Percentiles rank a stretch among this genome's conserved stretches.
Evolutionary conservation across 1,140 invertebrate species (phyloP).

Genomic region (Rhizoglyphus robini): DNA sequence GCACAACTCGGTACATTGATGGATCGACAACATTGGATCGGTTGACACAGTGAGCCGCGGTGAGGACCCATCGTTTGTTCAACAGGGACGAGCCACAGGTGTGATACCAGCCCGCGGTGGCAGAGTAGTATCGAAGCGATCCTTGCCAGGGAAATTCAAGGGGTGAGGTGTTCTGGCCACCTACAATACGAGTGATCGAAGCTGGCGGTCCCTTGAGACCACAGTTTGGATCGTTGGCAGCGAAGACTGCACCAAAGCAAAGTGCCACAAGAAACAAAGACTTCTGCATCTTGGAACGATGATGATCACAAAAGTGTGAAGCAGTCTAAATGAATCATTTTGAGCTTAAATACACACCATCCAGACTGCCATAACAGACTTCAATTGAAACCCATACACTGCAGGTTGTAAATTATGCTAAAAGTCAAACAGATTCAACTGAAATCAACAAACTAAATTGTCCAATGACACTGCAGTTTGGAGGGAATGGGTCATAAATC

Average conservation of each 20-base stretch:
- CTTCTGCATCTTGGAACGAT: neutral
- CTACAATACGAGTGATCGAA: conserved; percentile 13
- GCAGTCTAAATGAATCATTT: no score
- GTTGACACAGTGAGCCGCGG: conserved; percentile 27
- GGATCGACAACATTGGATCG: neutral
- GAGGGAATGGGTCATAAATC: no score
- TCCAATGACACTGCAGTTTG: no score
- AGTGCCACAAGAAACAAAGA: neutral
- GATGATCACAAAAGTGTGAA: no score
- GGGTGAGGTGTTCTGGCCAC: conserved; percentile 14
- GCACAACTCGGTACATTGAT: neutral
- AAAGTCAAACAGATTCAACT: no score
- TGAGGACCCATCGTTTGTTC: conserved; percentile 26
- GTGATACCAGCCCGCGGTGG: conserved; percentile 17
- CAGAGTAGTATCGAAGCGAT: neutral
- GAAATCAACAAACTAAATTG: no score
- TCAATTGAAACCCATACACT: no score
- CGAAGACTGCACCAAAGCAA: neutral
- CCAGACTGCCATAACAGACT: no score
- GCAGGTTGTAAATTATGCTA: no score
- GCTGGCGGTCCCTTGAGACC: neutral
- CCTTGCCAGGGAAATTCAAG: conserved; percentile 20
- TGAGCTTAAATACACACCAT: no score
- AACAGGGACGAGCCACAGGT: conserved; percentile 26
- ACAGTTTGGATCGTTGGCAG: conserved; percentile 8